These are phyloP conservation scores for Hyperopisus bebe DNA, from an alignment of 2,113 vertebrate species.

Conservation along the genomic window DNA sequence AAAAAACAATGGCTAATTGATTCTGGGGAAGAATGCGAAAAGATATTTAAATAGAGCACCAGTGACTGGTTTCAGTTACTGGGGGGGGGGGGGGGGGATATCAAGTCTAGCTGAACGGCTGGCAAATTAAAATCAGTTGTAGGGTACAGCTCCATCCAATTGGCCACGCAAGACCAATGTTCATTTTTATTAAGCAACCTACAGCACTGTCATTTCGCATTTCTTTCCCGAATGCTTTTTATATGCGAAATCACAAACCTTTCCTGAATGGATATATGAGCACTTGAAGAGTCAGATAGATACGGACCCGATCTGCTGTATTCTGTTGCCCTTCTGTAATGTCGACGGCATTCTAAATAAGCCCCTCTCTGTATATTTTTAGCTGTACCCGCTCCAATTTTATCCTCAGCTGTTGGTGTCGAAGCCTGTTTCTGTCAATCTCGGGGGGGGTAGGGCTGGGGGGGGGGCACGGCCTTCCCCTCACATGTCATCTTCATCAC, in stretches of 20 bases:
- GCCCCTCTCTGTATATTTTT: conserved; percentile 45
- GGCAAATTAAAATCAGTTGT: background rate
- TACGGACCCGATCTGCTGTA: background rate
- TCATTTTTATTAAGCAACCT: background rate
- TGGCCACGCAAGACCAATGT: background rate
- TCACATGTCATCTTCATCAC: background rate
- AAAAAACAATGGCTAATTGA: background rate
- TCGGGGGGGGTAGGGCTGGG: conserved; percentile 20
- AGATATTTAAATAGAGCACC: background rate
- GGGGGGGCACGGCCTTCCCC: background rate
- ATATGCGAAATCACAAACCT: background rate
- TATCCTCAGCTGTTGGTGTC: conserved; percentile 51
- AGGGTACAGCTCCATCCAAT: background rate
- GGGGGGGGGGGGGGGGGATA: background rate
- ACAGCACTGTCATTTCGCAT: background rate
- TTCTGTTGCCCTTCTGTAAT: background rate
- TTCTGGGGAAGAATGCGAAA: background rate
- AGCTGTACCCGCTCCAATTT: conserved; percentile 52
- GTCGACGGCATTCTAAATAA: conserved; percentile 20
- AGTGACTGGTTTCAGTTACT: background rate
- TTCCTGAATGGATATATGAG: background rate
- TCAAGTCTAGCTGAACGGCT: background rate
- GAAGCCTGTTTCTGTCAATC: conserved; percentile 54
- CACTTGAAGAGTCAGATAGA: background rate
- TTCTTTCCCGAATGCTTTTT: background rate